A percentile compares a stretch with the other conserved stretches of the same genome.
Evolutionary conservation across 2,113 vertebrate species (phyloP).

Genomic region (Corythoichthys intestinalis): DNA sequence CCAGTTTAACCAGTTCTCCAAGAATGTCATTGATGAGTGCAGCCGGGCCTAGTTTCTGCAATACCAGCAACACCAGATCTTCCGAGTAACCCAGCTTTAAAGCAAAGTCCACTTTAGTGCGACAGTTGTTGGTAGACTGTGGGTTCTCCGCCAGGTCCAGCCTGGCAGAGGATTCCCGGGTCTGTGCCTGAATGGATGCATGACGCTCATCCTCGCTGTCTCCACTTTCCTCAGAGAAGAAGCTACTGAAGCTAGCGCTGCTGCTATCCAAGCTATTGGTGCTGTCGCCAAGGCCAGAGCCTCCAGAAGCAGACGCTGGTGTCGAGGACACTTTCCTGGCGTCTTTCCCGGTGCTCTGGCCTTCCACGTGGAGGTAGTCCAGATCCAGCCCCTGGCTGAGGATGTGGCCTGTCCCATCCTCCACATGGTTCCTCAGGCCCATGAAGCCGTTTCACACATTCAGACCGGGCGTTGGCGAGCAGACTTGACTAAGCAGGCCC

Average conservation of each 20-base stretch:
- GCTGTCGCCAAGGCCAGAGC: conserved; percentile 68
- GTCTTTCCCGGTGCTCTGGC: conserved; percentile 7
- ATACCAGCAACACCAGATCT: conserved; percentile 88
- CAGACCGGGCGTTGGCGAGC: conserved; percentile 65
- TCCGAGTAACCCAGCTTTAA: conserved; percentile 94
- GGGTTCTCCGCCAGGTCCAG: conserved; percentile 37
- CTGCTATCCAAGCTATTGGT: conserved; percentile 48
- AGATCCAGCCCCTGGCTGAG: conserved; percentile 77
- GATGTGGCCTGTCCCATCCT: conserved; percentile 77
- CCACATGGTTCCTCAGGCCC: conserved; percentile 95
- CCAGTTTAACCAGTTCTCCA: conserved; percentile 95
- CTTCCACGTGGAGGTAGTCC: conserved; percentile 86
- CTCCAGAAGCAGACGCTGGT: not conserved
- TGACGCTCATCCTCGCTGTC: conserved; percentile 83
- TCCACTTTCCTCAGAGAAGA: conserved; percentile 82
- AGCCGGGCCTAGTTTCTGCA: conserved; percentile 88
- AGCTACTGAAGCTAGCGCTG: conserved; percentile 58
- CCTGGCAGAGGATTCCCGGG: conserved; percentile 15
- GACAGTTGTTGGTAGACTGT: conserved; percentile 79
- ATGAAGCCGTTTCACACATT: conserved; percentile 89
- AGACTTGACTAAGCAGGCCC: not conserved
- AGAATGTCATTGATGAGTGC: conserved; percentile 95
- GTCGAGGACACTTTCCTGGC: conserved; percentile 14
- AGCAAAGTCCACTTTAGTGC: conserved; percentile 93
- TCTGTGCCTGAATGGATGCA: conserved; percentile 17